A percentile compares a stretch with the other conserved stretches of the same genome.
These are phyloP conservation scores for Sinocyclocheilus maitianheensis DNA, from an alignment of 2,113 vertebrate genomes.

Conservation along the genomic window DNA sequence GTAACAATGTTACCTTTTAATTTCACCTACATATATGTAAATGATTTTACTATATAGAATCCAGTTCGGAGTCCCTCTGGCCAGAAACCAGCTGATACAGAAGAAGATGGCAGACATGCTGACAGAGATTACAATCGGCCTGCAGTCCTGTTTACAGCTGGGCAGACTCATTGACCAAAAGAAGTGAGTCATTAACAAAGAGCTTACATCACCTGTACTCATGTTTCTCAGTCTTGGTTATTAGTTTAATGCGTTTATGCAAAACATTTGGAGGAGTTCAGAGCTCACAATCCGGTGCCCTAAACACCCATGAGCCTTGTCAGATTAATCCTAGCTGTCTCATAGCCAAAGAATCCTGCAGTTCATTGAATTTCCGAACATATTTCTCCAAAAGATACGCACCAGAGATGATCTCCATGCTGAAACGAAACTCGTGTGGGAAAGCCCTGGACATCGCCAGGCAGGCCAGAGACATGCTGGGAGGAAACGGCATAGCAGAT, in stretches of 20 bases:
- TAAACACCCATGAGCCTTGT: not conserved
- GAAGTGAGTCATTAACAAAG: slow-evolving; percentile 63
- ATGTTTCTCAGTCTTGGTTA: not conserved
- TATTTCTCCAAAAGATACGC: slow-evolving; percentile 67
- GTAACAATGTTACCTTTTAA: too few species aligned
- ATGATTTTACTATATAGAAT: slow-evolving; percentile 67
- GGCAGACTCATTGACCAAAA: slow-evolving; percentile 84
- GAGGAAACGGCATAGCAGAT: slow-evolving; percentile 87
- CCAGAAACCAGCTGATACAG: slow-evolving; percentile 90
- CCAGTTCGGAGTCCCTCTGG: slow-evolving; percentile 87
- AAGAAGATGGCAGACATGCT: slow-evolving; percentile 93
- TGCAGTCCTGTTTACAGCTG: slow-evolving; percentile 84
- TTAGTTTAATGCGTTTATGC: not conserved
- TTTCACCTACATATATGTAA: too few species aligned
- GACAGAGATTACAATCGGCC: slow-evolving; percentile 83
- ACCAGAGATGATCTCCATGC: slow-evolving; percentile 90
- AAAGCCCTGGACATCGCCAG: slow-evolving; percentile 86
- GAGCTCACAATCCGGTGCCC: not conserved
- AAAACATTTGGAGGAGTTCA: not conserved
- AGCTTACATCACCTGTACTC: too few species aligned
- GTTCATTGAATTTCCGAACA: too few species aligned
- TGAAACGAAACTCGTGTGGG: slow-evolving; percentile 92
- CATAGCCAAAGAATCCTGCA: not conserved
- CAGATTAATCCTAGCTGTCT: not conserved
- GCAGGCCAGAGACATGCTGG: slow-evolving; percentile 91